These are phyloP conservation scores for Bombus turneri DNA, from an alignment of 1,140 invertebrate genomes.

Conservation along the genomic window DNA sequence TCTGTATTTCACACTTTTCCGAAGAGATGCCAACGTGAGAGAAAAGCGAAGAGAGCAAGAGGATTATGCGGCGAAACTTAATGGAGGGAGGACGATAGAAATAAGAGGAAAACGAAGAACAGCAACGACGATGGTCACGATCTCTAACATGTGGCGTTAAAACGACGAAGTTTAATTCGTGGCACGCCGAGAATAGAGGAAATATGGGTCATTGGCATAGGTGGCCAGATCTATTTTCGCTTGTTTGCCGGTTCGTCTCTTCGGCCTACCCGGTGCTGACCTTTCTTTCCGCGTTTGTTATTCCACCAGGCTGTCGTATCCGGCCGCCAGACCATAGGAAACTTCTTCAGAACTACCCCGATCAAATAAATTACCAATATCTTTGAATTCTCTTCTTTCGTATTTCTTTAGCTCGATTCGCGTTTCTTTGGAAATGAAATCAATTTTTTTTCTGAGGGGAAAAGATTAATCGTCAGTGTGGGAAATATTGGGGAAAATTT, in stretches of 20 bases:
- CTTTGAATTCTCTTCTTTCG: too few species aligned
- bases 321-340: background rate
- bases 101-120: too few species aligned
- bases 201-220: slow-evolving; percentile 72
- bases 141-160: slow-evolving; percentile 10
- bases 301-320: slow-evolving; percentile 36
- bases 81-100: too few species aligned
- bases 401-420: too few species aligned
- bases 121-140: slow-evolving; percentile 17
- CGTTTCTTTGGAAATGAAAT: too few species aligned
- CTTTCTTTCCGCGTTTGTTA: slow-evolving; percentile 65
- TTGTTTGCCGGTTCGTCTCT: slow-evolving; percentile 50
- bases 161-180: slow-evolving; percentile 38
- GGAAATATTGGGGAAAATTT: too few species aligned
- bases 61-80: too few species aligned
- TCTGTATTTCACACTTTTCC: too few species aligned
- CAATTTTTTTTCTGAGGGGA: too few species aligned
- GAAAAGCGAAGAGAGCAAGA: too few species aligned
- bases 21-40: too few species aligned
- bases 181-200: slow-evolving; percentile 47
- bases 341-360: background rate
- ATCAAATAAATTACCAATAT: background rate
- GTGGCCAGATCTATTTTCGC: slow-evolving; percentile 64
- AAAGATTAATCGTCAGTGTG: too few species aligned
- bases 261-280: slow-evolving; percentile 60